Conservation (phyloP, 2,113 vertebrate species). For the Neogobius melanostomus region DNA sequence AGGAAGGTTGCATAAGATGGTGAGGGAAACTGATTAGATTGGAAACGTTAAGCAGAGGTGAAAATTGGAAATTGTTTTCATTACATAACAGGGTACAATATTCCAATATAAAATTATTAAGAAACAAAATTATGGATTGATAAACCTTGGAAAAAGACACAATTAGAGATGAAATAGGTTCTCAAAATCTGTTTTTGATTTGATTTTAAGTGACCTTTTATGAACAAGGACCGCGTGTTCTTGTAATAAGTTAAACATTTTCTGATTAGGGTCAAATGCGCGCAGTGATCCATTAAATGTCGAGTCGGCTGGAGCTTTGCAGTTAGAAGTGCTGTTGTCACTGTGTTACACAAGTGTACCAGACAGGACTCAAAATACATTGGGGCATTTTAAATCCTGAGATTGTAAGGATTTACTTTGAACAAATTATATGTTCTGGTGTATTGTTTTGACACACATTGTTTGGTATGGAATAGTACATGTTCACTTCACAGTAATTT, state of each 20-base stretch:
- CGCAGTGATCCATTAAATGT: not conserved
- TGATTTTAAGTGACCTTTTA: not conserved
- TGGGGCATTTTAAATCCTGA: not conserved
- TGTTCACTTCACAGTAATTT: too few relatives aligned
- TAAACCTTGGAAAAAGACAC: too few relatives aligned
- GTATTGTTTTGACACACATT: too few relatives aligned
- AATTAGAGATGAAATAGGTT: too few relatives aligned
- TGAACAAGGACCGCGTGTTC: not conserved
- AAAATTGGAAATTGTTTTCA: not conserved
- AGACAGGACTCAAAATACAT: not conserved
- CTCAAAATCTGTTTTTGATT: too few relatives aligned
- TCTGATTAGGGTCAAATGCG: not conserved
- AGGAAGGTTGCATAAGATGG: constrained; percentile 39
- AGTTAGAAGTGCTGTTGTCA: not conserved
- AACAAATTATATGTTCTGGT: too few relatives aligned
- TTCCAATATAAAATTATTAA: not conserved
- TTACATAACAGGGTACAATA: not conserved
- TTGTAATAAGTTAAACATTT: not conserved
- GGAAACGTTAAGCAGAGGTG: not conserved
- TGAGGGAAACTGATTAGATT: too few relatives aligned
- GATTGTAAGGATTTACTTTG: too few relatives aligned
- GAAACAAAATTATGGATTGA: too few relatives aligned
- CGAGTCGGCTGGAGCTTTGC: not conserved
- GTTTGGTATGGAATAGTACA: too few relatives aligned
- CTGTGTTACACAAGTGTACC: constrained; percentile 1